Evolutionary conservation across 2,888 invertebrate species (phyloP).

Genomic region (Tachina lurida): DNA sequence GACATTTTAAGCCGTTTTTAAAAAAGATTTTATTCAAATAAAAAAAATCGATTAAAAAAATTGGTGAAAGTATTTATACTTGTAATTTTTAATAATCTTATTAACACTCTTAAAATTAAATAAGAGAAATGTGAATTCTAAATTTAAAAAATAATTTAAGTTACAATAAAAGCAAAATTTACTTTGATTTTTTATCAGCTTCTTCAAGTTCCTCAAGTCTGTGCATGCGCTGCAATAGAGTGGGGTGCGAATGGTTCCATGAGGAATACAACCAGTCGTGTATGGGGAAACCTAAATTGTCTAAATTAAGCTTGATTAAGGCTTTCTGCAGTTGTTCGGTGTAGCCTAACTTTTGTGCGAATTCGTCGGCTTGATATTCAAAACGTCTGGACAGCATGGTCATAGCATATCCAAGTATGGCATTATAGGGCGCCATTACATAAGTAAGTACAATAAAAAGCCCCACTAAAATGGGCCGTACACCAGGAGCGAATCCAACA

Average conservation of each 20-base stretch:
- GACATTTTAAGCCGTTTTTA: background rate
- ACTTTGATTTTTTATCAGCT: slow-evolving; percentile 53
- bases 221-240: slow-evolving; percentile 94
- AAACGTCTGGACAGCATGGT: slow-evolving; percentile 93
- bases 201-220: slow-evolving; percentile 77
- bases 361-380: slow-evolving; percentile 98
- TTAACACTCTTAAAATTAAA: background rate
- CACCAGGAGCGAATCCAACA: slow-evolving; percentile 91
- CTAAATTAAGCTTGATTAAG: slow-evolving; percentile 95
- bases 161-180: slow-evolving; percentile 25
- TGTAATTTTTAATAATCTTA: background rate
- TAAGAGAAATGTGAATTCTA: background rate
- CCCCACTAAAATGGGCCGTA: slow-evolving; percentile 95
- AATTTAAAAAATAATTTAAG: slow-evolving; percentile 2
- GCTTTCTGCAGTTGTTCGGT: slow-evolving; percentile 90
- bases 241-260: slow-evolving; percentile 99
- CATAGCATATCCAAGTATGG: slow-evolving; percentile 92
- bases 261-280: slow-evolving; percentile 95
- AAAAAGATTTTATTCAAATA: background rate
- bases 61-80: background rate
- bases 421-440: slow-evolving; percentile 96
- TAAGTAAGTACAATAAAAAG: slow-evolving; percentile 94
- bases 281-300: slow-evolving; percentile 98
- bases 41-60: background rate
- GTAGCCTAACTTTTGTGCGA: slow-evolving; percentile 92